phyloP scores from a whole-genome alignment of 2,888 invertebrate species.

The Cylindroiulus punctatus region DNA sequence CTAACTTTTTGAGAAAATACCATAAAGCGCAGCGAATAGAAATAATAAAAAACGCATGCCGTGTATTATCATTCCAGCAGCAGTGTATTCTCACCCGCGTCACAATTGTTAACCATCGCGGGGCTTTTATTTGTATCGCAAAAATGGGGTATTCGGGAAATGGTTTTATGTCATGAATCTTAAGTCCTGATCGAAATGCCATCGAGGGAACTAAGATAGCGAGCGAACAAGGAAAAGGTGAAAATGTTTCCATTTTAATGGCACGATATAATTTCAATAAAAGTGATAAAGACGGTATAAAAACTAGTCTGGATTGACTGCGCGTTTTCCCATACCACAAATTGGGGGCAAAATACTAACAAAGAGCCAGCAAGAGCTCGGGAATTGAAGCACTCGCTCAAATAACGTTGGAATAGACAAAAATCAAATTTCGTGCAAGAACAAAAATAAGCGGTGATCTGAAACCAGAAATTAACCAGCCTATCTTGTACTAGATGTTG shows the following conservation, averaged over 20 bases:
- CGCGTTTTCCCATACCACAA: slow-evolving; percentile 10
- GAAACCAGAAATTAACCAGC: no score
- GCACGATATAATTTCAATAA: slow-evolving; percentile 31
- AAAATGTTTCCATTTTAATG: slow-evolving; percentile 34
- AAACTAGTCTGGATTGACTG: slow-evolving; percentile 29
- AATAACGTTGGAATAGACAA: background rate
- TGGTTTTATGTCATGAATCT: slow-evolving; percentile 37
- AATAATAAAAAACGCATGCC: slow-evolving; percentile 44
- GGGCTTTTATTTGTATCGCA: slow-evolving; percentile 29
- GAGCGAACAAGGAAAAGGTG: slow-evolving; percentile 12
- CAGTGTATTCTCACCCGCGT: slow-evolving; percentile 43
- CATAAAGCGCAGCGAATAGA: slow-evolving; percentile 35
- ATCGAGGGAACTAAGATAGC: slow-evolving; percentile 14
- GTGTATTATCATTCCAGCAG: slow-evolving; percentile 28
- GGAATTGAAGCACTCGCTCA: background rate
- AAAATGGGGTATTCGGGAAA: slow-evolving; percentile 14
- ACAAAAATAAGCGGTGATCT: no score
- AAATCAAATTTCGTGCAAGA: no score
- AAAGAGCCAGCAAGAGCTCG: background rate
- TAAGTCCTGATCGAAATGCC: slow-evolving; percentile 37
- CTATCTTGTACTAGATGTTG: no score
- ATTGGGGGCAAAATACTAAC: background rate
- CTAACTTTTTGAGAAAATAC: slow-evolving; percentile 47
- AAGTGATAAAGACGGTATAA: background rate
- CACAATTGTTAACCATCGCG: slow-evolving; percentile 44